Evolutionary conservation across 2,888 invertebrate species (phyloP), one percentile per base, ranked within the genome.

Genomic region (Erannis defoliaria): DNA sequence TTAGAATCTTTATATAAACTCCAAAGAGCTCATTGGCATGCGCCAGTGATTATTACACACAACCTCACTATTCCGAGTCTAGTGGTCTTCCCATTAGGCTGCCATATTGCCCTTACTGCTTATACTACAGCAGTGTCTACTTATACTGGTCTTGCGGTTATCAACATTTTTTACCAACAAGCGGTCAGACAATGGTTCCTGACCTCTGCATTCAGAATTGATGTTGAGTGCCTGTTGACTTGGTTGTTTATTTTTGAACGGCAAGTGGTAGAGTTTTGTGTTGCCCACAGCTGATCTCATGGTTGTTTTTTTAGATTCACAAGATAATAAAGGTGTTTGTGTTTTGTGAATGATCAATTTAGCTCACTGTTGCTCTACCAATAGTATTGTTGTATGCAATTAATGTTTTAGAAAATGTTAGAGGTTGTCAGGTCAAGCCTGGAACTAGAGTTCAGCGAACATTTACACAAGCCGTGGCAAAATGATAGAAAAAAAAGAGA

Each of bases 171-270:
- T 77, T 76, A 75, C 73, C 50, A 50, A 54, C 53, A 38, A 68
- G 64, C 55, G 40, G 68, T 66, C 79, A 78, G 76, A 88, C 88
- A 87, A 88, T 87, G 77, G 76, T 74, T 79, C 71, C 75, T 86
- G 89, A 88, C 86, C 89, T 83, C 83, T 72, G 67, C 67, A 62
- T 74, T 76, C 71, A 65, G 73, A 76, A 81, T 77, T 73, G 77
- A 75, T 76, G 80, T 76, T 81, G 83, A 86, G 85, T 82, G 82
- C 78, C 70, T 70, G 68, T 75, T 81, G 77, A 80, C 75, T 82
- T 77, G 81, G 74, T 83, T 86, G 81, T 84, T 88, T 85, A 82
- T 84, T 84, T 85, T 81, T 68, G 29, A 43, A 33, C 18, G 48
- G 31, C 54, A 18, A 65, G 63, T 64, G 53, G 66, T 38, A 51